Evolutionary conservation across 2,113 vertebrate genomes (phyloP).

Genomic region (Solea senegalensis): DNA sequence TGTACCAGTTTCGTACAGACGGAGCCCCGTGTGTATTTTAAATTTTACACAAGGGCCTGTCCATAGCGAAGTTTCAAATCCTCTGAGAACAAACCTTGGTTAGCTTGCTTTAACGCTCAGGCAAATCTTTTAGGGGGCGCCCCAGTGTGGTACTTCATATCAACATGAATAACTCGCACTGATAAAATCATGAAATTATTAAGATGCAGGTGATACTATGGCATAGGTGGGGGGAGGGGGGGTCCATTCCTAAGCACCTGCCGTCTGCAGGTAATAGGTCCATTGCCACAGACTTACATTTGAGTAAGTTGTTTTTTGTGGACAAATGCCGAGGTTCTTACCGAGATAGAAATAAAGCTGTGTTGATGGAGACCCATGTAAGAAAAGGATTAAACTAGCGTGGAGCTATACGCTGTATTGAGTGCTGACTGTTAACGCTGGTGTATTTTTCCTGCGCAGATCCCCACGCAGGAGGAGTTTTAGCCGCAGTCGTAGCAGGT

Average conservation of each 20-base stretch:
- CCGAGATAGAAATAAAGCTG: conserved; percentile 37
- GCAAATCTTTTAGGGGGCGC: neutral
- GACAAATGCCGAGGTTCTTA: neutral
- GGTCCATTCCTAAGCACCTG: conserved; percentile 8
- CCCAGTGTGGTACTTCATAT: neutral
- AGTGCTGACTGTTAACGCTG: conserved; percentile 15
- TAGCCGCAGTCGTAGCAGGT: conserved; percentile 98
- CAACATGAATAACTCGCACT: neutral
- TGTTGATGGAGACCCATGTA: conserved; percentile 51
- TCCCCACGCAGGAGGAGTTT: conserved; percentile 98
- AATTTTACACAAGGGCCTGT: conserved; percentile 24
- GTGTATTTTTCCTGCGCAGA: conserved; percentile 83
- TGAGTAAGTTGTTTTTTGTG: conserved; percentile 23
- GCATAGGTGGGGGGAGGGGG: conserved; percentile 21
- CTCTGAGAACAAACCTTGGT: neutral
- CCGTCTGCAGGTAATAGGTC: conserved; percentile 52
- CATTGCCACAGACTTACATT: conserved; percentile 39
- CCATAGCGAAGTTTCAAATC: conserved; percentile 26
- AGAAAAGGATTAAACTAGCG: conserved; percentile 29
- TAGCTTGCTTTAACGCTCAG: neutral
- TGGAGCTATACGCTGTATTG: conserved; percentile 31
- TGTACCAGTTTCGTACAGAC: conserved; percentile 59
- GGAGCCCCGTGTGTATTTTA: conserved; percentile 40
- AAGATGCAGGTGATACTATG: conserved; percentile 26
- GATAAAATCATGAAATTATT: neutral